phyloP scores from a whole-genome alignment of 2,113 vertebrate species.

The Tetrax tetrax region DNA sequence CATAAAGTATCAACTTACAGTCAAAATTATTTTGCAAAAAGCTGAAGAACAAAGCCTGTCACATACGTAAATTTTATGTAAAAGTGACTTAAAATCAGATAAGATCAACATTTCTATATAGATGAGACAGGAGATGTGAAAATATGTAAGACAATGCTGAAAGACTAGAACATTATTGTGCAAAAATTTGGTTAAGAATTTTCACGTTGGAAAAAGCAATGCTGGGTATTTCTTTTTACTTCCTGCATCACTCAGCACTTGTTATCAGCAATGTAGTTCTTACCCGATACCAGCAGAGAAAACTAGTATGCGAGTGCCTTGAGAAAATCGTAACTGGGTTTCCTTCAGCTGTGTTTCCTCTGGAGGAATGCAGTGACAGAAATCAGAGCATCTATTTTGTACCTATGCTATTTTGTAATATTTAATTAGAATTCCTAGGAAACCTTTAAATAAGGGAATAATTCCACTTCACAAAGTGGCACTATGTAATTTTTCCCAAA shows the following conservation, averaged over 20 bases:
- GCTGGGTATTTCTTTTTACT: neutral
- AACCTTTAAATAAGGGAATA: neutral
- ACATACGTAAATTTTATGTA: neutral
- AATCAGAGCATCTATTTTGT: neutral
- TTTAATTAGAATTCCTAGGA: neutral
- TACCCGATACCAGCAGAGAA: neutral
- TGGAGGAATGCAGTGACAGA: neutral
- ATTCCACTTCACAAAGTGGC: neutral
- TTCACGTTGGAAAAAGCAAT: neutral
- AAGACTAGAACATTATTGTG: neutral
- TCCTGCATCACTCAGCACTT: neutral
- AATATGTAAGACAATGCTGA: neutral
- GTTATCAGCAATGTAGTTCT: too few species aligned
- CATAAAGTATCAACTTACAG: neutral
- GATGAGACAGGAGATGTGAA: neutral
- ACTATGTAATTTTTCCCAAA: neutral
- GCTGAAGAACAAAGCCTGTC: fast-evolving
- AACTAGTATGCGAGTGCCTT: fast-evolving
- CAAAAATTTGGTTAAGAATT: neutral
- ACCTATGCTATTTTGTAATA: neutral
- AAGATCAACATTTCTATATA: neutral
- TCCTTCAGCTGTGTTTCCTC: neutral
- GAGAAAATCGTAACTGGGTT: fast-evolving
- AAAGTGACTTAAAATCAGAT: neutral
- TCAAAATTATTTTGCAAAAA: neutral